phyloP scores from a whole-genome alignment of 2,797 vertebrate genomes.

The Rhinoraja longicauda region DNA sequence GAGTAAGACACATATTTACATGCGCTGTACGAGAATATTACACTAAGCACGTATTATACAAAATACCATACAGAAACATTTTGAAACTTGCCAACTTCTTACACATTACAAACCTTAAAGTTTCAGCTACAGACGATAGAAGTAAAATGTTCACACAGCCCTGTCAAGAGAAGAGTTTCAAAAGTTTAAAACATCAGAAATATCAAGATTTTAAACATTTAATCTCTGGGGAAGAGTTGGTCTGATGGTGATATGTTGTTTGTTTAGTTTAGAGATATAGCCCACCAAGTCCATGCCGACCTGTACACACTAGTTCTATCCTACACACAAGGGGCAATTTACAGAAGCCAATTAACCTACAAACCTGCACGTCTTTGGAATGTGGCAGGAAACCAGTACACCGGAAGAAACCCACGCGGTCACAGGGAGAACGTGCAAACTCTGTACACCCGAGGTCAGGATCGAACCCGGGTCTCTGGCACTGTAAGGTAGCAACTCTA shows the following conservation, averaged over 20 bases:
- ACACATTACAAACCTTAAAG: slow-evolving; percentile 58
- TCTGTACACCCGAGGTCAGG: no score
- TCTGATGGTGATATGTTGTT: neutral
- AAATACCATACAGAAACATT: neutral
- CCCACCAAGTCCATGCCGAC: no score
- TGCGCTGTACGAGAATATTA: neutral
- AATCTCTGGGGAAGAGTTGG: neutral
- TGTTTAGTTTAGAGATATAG: no score
- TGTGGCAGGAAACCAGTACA: no score
- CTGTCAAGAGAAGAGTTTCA: slow-evolving; percentile 54
- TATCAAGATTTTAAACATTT: neutral
- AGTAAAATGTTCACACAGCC: slow-evolving; percentile 69
- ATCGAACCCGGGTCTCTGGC: no score
- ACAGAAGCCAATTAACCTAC: no score
- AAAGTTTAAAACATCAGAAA: slow-evolving; percentile 41
- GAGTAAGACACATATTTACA: neutral
- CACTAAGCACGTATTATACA: neutral
- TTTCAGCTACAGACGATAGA: slow-evolving; percentile 59
- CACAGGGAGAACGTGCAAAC: no score
- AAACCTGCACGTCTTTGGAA: no score
- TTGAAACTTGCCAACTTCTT: slow-evolving; percentile 32
- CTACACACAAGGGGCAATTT: no score
- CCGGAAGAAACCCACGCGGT: no score
- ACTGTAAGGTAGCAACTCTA: no score
- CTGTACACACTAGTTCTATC: no score